Evolutionary conservation across 2,113 vertebrate genomes (phyloP).

Genomic region (Cyprinodon tularosa): DNA sequence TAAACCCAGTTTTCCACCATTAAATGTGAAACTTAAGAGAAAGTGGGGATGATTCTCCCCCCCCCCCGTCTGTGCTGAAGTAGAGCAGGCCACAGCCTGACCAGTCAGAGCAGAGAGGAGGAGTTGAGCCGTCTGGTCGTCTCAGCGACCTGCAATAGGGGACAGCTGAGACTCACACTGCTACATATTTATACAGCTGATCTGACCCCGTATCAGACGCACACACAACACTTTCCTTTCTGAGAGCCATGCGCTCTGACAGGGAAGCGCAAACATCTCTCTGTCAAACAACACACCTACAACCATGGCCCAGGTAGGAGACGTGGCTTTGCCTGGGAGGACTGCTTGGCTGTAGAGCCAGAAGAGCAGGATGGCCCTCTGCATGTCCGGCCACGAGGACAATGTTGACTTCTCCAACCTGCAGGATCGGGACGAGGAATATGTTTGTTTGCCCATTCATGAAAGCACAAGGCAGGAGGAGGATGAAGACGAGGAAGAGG

Average conservation of each 20-base stretch:
- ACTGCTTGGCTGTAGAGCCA: constrained; percentile 11
- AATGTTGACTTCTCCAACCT: constrained; percentile 29
- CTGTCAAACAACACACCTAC: constrained; percentile 13
- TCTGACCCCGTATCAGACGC: background rate
- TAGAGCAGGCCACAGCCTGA: constrained; percentile 39
- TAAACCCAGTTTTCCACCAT: constrained; percentile 19
- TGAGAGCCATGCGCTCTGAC: background rate
- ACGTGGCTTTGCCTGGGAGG: constrained; percentile 37
- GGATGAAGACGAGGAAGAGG: constrained; percentile 31
- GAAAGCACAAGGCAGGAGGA: constrained; percentile 37
- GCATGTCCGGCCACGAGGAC: constrained; percentile 27
- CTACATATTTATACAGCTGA: constrained; percentile 25
- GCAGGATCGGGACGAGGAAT: constrained; percentile 46
- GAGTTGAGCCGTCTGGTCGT: constrained; percentile 42
- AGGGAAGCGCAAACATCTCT: background rate
- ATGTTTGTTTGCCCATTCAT: constrained; percentile 27
- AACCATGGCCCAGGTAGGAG: constrained; percentile 15
- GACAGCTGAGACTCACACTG: constrained; percentile 47
- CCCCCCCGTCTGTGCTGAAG: constrained; percentile 19
- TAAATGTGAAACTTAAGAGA: background rate
- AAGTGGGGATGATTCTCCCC: background rate
- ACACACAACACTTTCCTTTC: constrained; percentile 4
- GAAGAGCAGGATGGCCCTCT: constrained; percentile 54
- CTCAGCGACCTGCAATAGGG: constrained; percentile 14
- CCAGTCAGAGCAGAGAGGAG: constrained; percentile 61